Evolutionary conservation across 2,113 vertebrate species (phyloP).

Genomic region (Accipiter virgatus): DNA sequence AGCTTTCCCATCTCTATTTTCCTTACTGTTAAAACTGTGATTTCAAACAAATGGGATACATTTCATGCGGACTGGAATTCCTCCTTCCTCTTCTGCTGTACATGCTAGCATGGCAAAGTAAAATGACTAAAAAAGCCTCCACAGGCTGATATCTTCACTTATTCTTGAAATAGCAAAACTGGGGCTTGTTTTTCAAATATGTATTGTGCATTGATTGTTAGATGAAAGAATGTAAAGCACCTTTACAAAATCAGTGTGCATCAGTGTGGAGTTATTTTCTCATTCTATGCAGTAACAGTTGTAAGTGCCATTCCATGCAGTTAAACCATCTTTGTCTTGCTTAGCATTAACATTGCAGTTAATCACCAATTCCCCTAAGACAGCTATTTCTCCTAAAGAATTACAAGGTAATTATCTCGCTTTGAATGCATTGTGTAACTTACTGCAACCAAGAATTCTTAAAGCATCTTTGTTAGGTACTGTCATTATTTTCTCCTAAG

Average conservation of each 20-base stretch:
- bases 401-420: not conserved
- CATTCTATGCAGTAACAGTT: not conserved
- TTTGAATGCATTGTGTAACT: not conserved
- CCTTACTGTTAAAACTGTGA: fast-evolving
- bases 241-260: fast-evolving
- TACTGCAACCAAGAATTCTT: not conserved
- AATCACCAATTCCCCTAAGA: not conserved
- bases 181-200: not conserved
- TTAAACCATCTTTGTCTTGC: not conserved
- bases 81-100: not conserved
- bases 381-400: not conserved
- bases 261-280: not conserved
- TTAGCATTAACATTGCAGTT: not conserved
- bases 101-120: not conserved
- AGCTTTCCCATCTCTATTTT: not conserved
- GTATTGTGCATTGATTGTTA: not conserved
- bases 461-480: not conserved
- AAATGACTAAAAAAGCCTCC: not conserved
- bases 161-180: fast-evolving
- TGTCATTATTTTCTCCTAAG: not conserved
- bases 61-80: not conserved
- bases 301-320: not conserved
- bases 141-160: not conserved
- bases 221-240: not conserved
- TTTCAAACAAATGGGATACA: fast-evolving